Percentiles rank a stretch among this genome's conserved stretches.
Evolutionary conservation across 2,113 vertebrate species (phyloP).

Genomic region (Scatophagus argus): DNA sequence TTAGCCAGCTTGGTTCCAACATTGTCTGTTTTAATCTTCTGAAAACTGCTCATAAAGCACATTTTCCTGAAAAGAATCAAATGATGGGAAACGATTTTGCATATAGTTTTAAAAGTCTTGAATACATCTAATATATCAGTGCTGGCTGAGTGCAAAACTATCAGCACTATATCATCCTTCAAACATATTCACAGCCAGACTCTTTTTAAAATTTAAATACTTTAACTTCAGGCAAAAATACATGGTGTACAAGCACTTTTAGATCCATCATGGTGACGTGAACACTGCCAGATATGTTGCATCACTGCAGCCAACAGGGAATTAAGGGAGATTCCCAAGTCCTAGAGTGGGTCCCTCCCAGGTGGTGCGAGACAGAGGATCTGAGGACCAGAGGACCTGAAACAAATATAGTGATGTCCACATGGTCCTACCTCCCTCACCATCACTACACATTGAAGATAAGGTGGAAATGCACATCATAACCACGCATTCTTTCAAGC

Average conservation of each 20-base stretch:
- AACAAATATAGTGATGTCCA: too few species aligned
- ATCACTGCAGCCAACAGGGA: background rate
- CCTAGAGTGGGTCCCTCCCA: background rate
- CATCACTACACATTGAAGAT: too few species aligned
- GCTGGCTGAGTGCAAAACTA: background rate
- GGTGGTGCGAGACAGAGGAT: too few species aligned
- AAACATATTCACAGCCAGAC: background rate
- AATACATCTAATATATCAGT: background rate
- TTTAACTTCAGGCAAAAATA: background rate
- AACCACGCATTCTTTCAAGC: background rate
- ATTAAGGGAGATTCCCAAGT: constrained; percentile 2
- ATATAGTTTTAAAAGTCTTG: background rate
- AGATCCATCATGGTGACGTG: background rate
- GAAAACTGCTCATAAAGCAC: too few species aligned
- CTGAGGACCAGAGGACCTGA: too few species aligned
- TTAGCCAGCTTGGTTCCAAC: too few species aligned
- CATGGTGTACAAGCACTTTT: too few species aligned
- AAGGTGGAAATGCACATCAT: background rate
- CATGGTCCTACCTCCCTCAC: too few species aligned
- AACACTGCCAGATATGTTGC: background rate
- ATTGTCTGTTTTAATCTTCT: too few species aligned
- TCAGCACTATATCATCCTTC: background rate
- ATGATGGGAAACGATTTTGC: too few species aligned
- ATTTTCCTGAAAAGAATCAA: too few species aligned
- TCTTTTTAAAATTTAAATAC: background rate